Percentiles rank a stretch among this genome's conserved stretches.
Evolutionary conservation across 2,797 vertebrate species (phyloP).

Genomic region (Setipinna tenuifilis): DNA sequence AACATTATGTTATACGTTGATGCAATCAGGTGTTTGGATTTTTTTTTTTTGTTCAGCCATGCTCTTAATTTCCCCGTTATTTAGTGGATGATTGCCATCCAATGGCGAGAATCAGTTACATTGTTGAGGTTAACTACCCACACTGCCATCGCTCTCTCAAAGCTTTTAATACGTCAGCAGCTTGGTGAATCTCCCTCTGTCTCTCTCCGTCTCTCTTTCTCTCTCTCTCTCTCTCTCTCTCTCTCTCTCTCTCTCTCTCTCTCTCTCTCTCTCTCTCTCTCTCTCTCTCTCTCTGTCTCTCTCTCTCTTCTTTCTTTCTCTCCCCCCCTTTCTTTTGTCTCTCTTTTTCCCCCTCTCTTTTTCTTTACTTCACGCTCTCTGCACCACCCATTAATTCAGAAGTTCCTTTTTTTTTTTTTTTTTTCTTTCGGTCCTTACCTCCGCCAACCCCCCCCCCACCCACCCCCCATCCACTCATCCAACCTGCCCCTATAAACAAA

Average conservation of each 20-base stretch:
- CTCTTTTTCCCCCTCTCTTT: background rate
- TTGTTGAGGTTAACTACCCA: slow-evolving; percentile 1
- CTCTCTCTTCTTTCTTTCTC: background rate
- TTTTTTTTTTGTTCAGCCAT: background rate
- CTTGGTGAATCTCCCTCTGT: background rate
- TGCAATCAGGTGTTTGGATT: background rate
- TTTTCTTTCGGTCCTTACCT: slow-evolving; percentile 8
- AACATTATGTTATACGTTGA: slow-evolving; percentile 9
- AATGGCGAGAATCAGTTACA: background rate
- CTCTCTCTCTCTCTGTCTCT: background rate
- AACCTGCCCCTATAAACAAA: slow-evolving; percentile 69
- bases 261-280: too few relatives aligned
- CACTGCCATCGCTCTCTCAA: background rate
- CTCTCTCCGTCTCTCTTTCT: too few relatives aligned
- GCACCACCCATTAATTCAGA: slow-evolving; percentile 18
- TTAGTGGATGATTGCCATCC: slow-evolving; percentile 1
- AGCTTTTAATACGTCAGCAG: background rate
- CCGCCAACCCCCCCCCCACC: slow-evolving; percentile 29
- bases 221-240: too few relatives aligned
- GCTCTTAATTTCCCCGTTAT: slow-evolving; percentile 9
- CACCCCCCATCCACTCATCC: slow-evolving; percentile 48
- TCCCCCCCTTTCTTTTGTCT: slow-evolving; percentile 36
- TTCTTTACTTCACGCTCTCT: background rate
- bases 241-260: too few relatives aligned
- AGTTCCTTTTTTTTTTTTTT: background rate